Evolutionary conservation across 2,113 vertebrate species (phyloP).

Genomic region (Girardinichthys multiradiatus): DNA sequence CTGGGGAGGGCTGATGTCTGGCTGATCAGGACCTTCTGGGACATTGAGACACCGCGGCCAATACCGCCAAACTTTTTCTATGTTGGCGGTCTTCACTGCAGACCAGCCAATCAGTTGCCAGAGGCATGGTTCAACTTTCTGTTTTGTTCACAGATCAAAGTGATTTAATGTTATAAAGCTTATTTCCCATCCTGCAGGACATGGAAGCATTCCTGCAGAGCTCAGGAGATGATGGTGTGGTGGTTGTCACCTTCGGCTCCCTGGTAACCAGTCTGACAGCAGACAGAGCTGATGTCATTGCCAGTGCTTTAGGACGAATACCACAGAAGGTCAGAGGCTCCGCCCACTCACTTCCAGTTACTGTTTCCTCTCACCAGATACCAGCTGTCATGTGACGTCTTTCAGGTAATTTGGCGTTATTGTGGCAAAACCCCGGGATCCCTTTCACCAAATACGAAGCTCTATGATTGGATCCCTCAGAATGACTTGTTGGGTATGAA

Average conservation of each 20-base stretch:
- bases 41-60: slow-evolving; percentile 23
- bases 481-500: slow-evolving; percentile 86
- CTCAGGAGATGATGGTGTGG: slow-evolving; percentile 82
- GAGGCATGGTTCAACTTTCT: slow-evolving; percentile 43
- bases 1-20: slow-evolving; percentile 33
- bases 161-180: background rate
- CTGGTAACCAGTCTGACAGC: slow-evolving; percentile 81
- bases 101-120: slow-evolving; percentile 38
- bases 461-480: slow-evolving; percentile 87
- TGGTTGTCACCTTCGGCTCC: slow-evolving; percentile 86
- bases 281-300: slow-evolving; percentile 81
- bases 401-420: slow-evolving; percentile 88
- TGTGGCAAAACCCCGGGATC: slow-evolving; percentile 79
- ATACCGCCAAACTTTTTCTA: slow-evolving; percentile 38
- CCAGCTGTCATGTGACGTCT: background rate
- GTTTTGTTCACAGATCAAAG: background rate
- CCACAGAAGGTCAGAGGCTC: slow-evolving; percentile 83
- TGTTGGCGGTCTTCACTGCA: slow-evolving; percentile 53
- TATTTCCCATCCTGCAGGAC: slow-evolving; percentile 44
- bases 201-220: slow-evolving; percentile 86
- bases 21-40: slow-evolving; percentile 53
- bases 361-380: background rate
- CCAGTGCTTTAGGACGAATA: slow-evolving; percentile 80
- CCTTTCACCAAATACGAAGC: slow-evolving; percentile 81
- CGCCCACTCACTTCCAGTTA: background rate